phyloP scores from a whole-genome alignment of 1,140 invertebrate species.

The Trichonephila clavata region DNA sequence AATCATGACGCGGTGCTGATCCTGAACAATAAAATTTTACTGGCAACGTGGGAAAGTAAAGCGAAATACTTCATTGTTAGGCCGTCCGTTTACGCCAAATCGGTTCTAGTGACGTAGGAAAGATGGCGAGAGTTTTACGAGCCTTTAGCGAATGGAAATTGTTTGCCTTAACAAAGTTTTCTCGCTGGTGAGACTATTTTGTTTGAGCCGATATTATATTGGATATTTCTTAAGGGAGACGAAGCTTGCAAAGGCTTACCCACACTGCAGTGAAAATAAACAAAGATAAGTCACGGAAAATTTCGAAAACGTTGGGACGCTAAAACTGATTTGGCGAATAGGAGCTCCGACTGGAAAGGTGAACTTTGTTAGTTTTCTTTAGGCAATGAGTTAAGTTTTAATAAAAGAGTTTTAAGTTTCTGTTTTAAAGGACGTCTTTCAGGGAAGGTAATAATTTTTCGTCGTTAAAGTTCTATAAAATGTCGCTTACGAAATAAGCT shows the following conservation, averaged over 20 bases:
- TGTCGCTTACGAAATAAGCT: no score
- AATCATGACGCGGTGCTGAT: not conserved
- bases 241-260: not conserved
- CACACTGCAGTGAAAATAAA: not conserved
- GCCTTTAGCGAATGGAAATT: slow-evolving; percentile 4
- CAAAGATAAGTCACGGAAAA: not conserved
- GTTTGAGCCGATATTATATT: slow-evolving; percentile 1
- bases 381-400: no score
- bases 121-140: not conserved
- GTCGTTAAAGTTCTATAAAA: no score
- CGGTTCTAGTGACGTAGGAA: not conserved
- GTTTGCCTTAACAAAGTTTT: slow-evolving; percentile 48
- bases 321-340: no score
- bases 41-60: slow-evolving; percentile 20
- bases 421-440: no score
- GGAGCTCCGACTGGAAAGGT: no score
- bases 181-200: not conserved
- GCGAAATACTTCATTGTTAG: slow-evolving; percentile 49
- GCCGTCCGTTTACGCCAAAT: slow-evolving; percentile 26
- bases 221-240: not conserved
- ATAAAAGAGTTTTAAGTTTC: no score
- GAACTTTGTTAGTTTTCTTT: no score
- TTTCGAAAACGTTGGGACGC: not conserved
- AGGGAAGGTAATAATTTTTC: no score
- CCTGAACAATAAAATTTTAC: slow-evolving; percentile 52